These are phyloP conservation scores for Plebejus argus DNA, from an alignment of 2,888 invertebrate genomes.

Conservation along the genomic window DNA sequence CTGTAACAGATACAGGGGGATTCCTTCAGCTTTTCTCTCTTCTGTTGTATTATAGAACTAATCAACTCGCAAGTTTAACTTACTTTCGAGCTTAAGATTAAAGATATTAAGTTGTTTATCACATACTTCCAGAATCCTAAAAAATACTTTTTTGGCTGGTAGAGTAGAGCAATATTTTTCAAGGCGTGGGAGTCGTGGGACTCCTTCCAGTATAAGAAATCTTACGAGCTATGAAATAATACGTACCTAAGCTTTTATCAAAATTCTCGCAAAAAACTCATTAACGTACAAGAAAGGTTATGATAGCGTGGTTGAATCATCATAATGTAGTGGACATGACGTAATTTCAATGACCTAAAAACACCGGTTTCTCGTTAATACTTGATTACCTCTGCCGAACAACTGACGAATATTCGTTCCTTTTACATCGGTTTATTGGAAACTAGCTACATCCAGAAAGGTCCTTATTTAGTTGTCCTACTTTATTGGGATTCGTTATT, in stretches of 20 bases:
- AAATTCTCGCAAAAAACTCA: constrained; percentile 8
- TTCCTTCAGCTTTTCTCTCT: neutral
- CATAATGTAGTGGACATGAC: constrained; percentile 57
- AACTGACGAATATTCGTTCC: constrained; percentile 20
- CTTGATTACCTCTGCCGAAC: constrained; percentile 30
- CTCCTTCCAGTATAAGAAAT: too few species aligned
- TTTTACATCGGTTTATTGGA: neutral
- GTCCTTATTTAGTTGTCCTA: neutral
- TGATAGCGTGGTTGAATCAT: constrained; percentile 62
- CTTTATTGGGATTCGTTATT: neutral
- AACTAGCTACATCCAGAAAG: neutral
- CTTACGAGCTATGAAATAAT: too few species aligned
- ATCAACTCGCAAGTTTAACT: neutral
- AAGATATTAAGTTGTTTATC: neutral
- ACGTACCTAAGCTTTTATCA: neutral
- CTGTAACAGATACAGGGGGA: neutral
- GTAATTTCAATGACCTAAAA: constrained; percentile 66
- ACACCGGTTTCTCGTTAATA: constrained; percentile 53
- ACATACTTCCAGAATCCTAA: too few species aligned
- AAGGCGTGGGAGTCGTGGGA: too few species aligned
- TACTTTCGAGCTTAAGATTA: neutral
- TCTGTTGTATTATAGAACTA: too few species aligned
- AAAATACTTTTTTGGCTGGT: neutral
- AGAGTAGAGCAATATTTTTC: neutral
- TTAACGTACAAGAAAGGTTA: constrained; percentile 47